Conservation (phyloP, 2,888 invertebrate genomes). For the Acanthosepion pharaonis region DNA sequence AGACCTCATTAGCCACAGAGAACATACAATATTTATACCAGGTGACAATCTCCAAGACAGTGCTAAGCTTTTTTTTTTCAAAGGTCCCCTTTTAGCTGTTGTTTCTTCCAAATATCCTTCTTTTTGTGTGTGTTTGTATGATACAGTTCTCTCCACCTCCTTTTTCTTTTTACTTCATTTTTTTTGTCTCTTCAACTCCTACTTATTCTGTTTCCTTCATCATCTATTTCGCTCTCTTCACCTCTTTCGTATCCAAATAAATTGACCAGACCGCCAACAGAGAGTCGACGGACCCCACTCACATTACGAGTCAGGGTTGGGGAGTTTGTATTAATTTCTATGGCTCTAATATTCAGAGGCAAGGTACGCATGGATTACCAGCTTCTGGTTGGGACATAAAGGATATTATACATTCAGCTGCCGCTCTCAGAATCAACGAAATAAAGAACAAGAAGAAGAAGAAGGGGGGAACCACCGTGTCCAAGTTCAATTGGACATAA, state of each 20-base stretch:
- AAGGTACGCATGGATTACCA: constrained; percentile 35
- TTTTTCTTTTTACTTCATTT: background rate
- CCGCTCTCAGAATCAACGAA: constrained; percentile 18
- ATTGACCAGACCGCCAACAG: constrained; percentile 23
- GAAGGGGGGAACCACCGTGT: background rate
- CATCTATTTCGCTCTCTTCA: background rate
- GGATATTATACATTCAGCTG: constrained; percentile 41
- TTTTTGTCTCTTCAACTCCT: background rate
- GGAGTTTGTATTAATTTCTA: constrained; percentile 42
- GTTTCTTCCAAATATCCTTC: background rate
- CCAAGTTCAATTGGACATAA: constrained; percentile 33
- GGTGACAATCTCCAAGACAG: constrained; percentile 37
- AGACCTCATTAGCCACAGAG: constrained; percentile 39
- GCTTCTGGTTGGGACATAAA: constrained; percentile 39
- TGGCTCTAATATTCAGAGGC: constrained; percentile 39
- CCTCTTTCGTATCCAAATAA: constrained; percentile 2
- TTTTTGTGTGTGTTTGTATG: background rate
- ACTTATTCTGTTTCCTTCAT: background rate
- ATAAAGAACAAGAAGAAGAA: background rate
- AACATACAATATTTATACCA: constrained; percentile 34
- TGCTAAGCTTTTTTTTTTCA: constrained; percentile 1
- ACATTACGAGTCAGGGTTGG: constrained; percentile 33
- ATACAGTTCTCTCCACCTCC: background rate
- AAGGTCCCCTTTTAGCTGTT: background rate
- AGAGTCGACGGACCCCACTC: constrained; percentile 14